phyloP scores from a whole-genome alignment of 1,140 invertebrate species.

The Atopsyche davidsoni region DNA sequence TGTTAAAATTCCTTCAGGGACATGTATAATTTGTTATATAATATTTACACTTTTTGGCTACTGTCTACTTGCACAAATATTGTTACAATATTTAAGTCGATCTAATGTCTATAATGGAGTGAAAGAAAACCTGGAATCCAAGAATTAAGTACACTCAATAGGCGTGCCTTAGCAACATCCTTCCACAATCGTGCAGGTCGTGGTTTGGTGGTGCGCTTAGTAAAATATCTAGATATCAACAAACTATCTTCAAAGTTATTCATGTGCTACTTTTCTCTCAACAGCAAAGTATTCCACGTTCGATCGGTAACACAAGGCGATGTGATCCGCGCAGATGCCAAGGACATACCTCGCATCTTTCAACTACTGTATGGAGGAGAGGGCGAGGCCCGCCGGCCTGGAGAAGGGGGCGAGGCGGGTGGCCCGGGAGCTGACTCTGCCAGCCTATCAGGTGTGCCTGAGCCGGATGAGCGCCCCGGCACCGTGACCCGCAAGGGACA shows the following conservation, averaged over 20 bases:
- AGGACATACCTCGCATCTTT: slow-evolving; percentile 98
- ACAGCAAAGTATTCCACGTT: slow-evolving; percentile 97
- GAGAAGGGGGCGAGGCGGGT: slow-evolving; percentile 54
- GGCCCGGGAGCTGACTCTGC: slow-evolving; percentile 31
- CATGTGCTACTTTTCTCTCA: slow-evolving; percentile 37
- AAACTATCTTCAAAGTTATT: not conserved
- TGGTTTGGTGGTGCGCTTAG: no score
- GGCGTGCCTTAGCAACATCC: no score
- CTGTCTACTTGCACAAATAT: no score
- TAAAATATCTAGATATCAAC: not conserved
- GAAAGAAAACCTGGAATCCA: no score
- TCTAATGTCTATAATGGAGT: no score
- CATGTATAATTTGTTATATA: no score
- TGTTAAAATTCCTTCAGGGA: no score
- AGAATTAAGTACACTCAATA: no score
- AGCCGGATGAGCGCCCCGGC: slow-evolving; percentile 62
- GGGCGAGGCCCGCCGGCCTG: slow-evolving; percentile 82
- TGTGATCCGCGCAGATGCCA: slow-evolving; percentile 95
- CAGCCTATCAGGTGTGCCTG: slow-evolving; percentile 34
- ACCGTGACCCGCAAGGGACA: slow-evolving; percentile 88
- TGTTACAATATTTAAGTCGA: no score
- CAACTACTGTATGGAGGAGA: slow-evolving; percentile 92
- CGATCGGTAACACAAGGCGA: slow-evolving; percentile 96
- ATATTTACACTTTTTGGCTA: no score
- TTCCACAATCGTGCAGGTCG: no score